Evolutionary conservation across 2,888 invertebrate genomes (phyloP), one percentile per base, ranked within the genome.

Genomic region (Oxycera nigricornis): DNA sequence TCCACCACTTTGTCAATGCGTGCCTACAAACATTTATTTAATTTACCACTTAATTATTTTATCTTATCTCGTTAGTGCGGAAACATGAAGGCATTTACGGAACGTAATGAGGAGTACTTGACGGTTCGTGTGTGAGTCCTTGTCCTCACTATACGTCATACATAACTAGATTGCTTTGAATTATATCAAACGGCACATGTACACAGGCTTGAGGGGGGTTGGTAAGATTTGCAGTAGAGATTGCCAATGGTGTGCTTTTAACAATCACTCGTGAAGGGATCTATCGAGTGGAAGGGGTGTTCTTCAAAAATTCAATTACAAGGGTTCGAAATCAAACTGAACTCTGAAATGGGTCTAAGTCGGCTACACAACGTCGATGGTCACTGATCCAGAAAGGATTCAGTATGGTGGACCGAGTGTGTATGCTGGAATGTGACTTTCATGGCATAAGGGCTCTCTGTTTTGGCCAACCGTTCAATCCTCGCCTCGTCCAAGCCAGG

Each of bases 31-130:
- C 72, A 72, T 62, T 72, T 74, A 72, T 62, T 70, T 72, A 73
- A 75, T 73, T 75, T 73, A 67, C 75, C 70, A 55, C 62, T 73
- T 75, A 75, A 75, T 75, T 75, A 70, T 75, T 75, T 75, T 75
- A 75, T 75, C 75, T 75, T 75, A 75, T 75, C 73, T 70, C 72
- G 61, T 75, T 75, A 70, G 70, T 55, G 35, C 55, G 30, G 28
- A n/a, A 70, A 20, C 70, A 55, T 52, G 35, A 55, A 52, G 22
- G 70, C 70, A 31, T 70, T 55, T 46, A 52, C n/a, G 55, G 11
- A 4, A 4, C 24, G 55, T 24, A 55, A 55, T 55, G 55, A 24
- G 55, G 17, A 22, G 17, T 46, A 46, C 46, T 17, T 2, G 46
- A 14, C 14, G n/a, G n/a, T 3, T 46, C 46, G 17, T 46, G 46